Conservation (phyloP, 2,797 vertebrate species). For the Aplochiton taeniatus region DNA sequence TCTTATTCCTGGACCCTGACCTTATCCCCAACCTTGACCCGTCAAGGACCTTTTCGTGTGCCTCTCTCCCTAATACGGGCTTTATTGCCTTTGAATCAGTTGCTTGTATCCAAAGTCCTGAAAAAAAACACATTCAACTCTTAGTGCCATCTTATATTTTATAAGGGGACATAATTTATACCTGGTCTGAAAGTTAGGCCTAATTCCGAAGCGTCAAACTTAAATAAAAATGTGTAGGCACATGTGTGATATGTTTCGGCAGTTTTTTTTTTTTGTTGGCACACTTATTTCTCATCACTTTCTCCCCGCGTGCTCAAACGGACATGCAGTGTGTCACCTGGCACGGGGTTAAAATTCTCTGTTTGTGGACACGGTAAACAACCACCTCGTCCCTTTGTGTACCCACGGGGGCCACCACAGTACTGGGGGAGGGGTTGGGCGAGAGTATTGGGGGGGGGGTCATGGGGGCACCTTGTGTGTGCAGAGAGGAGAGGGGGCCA, state of each 20-base stretch:
- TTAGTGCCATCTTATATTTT: no score
- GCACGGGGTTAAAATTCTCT: constrained; percentile 14
- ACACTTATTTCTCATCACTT: background rate
- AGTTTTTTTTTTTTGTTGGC: background rate
- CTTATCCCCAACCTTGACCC: background rate
- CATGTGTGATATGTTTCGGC: background rate
- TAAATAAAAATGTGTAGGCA: no score
- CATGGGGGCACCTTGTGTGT: background rate
- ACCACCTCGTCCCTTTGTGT: constrained; percentile 25
- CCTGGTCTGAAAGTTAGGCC: no score
- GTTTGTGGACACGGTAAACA: constrained; percentile 43
- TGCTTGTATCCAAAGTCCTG: no score
- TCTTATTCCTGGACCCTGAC: background rate
- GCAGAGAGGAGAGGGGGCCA: background rate
- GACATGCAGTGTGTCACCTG: constrained; percentile 9
- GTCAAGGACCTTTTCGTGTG: background rate
- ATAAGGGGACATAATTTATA: no score
- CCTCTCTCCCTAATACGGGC: background rate
- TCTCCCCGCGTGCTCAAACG: background rate
- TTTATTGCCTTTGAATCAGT: no score
- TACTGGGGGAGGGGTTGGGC: no score
- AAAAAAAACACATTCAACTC: no score
- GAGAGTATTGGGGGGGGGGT: background rate
- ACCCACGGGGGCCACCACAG: constrained; percentile 12
- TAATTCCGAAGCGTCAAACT: no score